These are phyloP conservation scores for Drosophila athabasca DNA, from an alignment of 1,140 invertebrate species.

Conservation along the genomic window DNA sequence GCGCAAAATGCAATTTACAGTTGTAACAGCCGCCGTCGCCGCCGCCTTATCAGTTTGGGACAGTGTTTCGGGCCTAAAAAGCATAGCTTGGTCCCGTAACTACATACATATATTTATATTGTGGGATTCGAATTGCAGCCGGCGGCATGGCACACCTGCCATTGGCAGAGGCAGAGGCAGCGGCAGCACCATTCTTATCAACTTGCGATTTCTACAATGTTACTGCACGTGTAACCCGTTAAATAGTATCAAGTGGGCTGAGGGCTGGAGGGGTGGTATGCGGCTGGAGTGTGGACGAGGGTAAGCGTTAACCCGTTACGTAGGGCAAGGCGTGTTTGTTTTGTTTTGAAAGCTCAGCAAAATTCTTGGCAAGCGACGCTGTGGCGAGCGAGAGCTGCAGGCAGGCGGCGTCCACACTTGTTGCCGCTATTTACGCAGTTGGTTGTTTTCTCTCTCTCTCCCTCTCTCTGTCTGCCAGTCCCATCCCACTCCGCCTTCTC, in stretches of 20 bases:
- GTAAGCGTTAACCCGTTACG: slow-evolving; percentile 11
- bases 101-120: neutral
- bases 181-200: slow-evolving; percentile 8
- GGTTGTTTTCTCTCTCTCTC: slow-evolving; percentile 19
- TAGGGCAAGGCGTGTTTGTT: neutral
- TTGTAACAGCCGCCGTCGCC: neutral
- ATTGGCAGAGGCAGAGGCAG: neutral
- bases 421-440: slow-evolving; percentile 73
- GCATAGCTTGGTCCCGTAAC: slow-evolving; percentile 16
- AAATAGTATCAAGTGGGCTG: slow-evolving; percentile 41
- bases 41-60: slow-evolving; percentile 26
- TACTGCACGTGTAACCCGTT: slow-evolving; percentile 64
- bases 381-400: no score
- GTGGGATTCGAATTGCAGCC: slow-evolving; percentile 21
- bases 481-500: neutral
- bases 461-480: neutral
- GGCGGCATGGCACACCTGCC: slow-evolving; percentile 20
- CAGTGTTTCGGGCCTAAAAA: slow-evolving; percentile 20
- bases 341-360: slow-evolving; percentile 34
- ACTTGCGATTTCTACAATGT: slow-evolving; percentile 46
- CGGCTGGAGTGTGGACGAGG: no score
- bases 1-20: slow-evolving; percentile 38
- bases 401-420: slow-evolving; percentile 39
- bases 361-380: slow-evolving; percentile 35
- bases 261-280: no score